Base-by-base conservation (phyloP, 2,888 invertebrate species). In the Trichopoda pennipes region DNA sequence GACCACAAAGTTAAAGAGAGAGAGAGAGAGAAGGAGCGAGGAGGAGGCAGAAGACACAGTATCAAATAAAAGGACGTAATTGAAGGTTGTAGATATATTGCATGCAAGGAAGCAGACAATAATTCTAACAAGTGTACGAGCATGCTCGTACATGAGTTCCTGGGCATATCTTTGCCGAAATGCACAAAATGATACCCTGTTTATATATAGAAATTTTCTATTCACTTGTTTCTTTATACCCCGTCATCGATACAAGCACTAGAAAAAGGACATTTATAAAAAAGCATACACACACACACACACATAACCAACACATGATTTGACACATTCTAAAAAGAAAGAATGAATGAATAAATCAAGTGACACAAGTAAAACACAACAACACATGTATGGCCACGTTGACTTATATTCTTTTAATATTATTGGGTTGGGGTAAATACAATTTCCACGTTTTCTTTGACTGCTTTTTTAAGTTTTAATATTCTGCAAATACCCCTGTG, bases 261-360 rank as follows among this genome's bases (percentile, higher is more conserved):
- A n/a, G 0, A 47, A 51, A 51, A 76, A 60, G 68, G 44, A 51
- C 38, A 68, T 9, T 17, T 6, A 28, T 6, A 4, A 28, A 2
- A 1, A 2, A 17, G 3, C 19, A 51, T 7, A 42, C 23, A 63
- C 47, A 69, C 19, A 61, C 61, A 69, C 17, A 42, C 28, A 61
- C 19, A 42, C 17, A 23, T 47, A 63, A 73, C 66, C 56, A 47
- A 68, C 55, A 55, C 66, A 66, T 47, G 53, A 68, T 68, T 73
- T 79, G 58, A 61, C 68, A 79, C 73, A 68, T 73, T 79, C 66
- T 44, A 68, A 60, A 72, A 56, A 44, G 17, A 72, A 56, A 32
- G 47, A 47, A 74, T 3, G 32, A 77, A 70, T 56, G 56, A 66
- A 66, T 78, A 64, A 64, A 66, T 78, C 70, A 72, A 78, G 72